Conservation (phyloP, 2,888 invertebrate species). For the Anaspis maculata region DNA sequence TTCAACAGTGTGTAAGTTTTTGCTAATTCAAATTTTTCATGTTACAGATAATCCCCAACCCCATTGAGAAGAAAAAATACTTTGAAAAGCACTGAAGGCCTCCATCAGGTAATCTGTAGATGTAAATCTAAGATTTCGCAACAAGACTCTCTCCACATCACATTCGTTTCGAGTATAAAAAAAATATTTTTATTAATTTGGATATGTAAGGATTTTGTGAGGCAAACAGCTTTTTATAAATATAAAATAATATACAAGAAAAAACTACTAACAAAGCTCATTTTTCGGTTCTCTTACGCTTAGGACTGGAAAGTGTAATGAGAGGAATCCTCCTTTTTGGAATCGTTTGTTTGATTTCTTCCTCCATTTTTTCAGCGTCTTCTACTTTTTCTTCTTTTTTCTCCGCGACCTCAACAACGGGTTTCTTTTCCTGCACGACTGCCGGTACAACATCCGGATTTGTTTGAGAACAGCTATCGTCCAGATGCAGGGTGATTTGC, state of each 20-base stretch:
- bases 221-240: conserved; percentile 3
- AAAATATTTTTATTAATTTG: not conserved
- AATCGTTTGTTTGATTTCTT: not conserved
- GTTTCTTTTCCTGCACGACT: no score
- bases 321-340: conserved; percentile 54
- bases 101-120: not conserved
- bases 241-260: conserved; percentile 3
- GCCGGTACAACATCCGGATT: no score
- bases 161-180: no score
- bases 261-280: conserved; percentile 6
- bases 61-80: conserved; percentile 70
- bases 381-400: no score
- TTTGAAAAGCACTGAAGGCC: conserved; percentile 54
- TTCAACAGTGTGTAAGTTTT: no score
- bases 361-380: not conserved
- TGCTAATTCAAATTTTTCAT: conserved; percentile 1
- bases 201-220: conserved; percentile 3
- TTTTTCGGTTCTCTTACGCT: conserved; percentile 52
- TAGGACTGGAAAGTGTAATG: conserved; percentile 72
- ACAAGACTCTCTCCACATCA: conserved; percentile 10
- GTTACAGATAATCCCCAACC: conserved; percentile 74
- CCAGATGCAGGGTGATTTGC: not conserved
- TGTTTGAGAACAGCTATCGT: no score
- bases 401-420: no score
- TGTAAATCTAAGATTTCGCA: no score